Conservation (phyloP, 2,888 invertebrate species). For the Drepana falcataria region DNA sequence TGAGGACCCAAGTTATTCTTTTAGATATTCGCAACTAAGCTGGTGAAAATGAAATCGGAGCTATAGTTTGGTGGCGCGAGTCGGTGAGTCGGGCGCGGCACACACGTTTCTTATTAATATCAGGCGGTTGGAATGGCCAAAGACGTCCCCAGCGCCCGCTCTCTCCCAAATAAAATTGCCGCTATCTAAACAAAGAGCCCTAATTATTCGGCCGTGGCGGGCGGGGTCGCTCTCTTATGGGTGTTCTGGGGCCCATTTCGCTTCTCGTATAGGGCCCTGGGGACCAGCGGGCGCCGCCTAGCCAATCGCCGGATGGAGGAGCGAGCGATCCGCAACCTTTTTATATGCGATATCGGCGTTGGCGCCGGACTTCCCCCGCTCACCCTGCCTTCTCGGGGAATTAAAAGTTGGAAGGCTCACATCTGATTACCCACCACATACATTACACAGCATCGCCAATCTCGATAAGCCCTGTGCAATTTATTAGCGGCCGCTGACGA, state of each 20-base stretch:
- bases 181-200: slow-evolving; percentile 81
- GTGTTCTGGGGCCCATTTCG: slow-evolving; percentile 84
- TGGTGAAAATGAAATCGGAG: slow-evolving; percentile 38
- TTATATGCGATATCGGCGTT: slow-evolving; percentile 75
- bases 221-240: slow-evolving; percentile 84
- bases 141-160: slow-evolving; percentile 76
- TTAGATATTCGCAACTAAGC: neutral
- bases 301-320: slow-evolving; percentile 79
- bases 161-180: slow-evolving; percentile 80
- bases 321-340: slow-evolving; percentile 78
- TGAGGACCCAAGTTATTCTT: too few relatives aligned
- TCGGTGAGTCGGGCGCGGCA: slow-evolving; percentile 46
- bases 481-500: slow-evolving; percentile 59
- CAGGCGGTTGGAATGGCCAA: slow-evolving; percentile 71
- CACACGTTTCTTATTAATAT: slow-evolving; percentile 78
- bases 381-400: slow-evolving; percentile 53
- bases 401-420: slow-evolving; percentile 71
- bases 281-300: slow-evolving; percentile 81
- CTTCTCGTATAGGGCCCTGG: slow-evolving; percentile 81
- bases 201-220: slow-evolving; percentile 82
- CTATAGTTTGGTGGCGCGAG: slow-evolving; percentile 34
- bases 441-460: slow-evolving; percentile 65
- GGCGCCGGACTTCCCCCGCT: slow-evolving; percentile 53
- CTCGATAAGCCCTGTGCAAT: slow-evolving; percentile 66
- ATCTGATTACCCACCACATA: slow-evolving; percentile 68